phyloP scores from a whole-genome alignment of 2,888 invertebrate genomes.

The Megamerina dolium region DNA sequence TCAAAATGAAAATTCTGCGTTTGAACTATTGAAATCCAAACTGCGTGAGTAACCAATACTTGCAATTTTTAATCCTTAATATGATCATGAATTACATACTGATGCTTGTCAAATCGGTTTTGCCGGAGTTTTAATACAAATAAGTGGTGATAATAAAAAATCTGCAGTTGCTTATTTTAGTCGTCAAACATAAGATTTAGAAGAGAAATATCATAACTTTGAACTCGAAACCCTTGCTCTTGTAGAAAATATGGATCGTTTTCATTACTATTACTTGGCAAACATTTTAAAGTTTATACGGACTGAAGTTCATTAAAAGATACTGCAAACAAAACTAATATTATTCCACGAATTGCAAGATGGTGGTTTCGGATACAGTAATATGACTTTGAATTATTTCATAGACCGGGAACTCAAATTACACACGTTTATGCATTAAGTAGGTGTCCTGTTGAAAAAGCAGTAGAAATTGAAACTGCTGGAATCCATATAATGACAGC shows the following conservation, averaged over 20 bases:
- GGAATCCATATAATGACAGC: too few species aligned
- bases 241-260: slow-evolving; percentile 16
- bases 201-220: slow-evolving; percentile 3
- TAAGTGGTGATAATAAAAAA: too few species aligned
- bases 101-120: too few species aligned
- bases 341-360: slow-evolving; percentile 18
- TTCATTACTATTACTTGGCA: slow-evolving; percentile 19
- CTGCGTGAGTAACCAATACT: too few species aligned
- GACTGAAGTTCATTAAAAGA: slow-evolving; percentile 13
- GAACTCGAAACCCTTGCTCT: slow-evolving; percentile 17
- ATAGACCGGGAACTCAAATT: slow-evolving; percentile 11
- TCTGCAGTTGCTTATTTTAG: slow-evolving; percentile 11
- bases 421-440: slow-evolving; percentile 18
- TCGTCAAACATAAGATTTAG: slow-evolving; percentile 5
- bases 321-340: slow-evolving; percentile 11
- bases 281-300: slow-evolving; percentile 9
- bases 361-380: slow-evolving; percentile 22
- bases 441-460: slow-evolving; percentile 8
- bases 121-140: slow-evolving; percentile 13
- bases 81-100: too few species aligned
- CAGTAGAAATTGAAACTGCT: neutral
- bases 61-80: too few species aligned
- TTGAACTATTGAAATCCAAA: neutral
- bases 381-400: slow-evolving; percentile 15
- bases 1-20: neutral